Evolutionary conservation across 2,888 invertebrate species (phyloP).

Genomic region (Acrocyrtus sp.): DNA sequence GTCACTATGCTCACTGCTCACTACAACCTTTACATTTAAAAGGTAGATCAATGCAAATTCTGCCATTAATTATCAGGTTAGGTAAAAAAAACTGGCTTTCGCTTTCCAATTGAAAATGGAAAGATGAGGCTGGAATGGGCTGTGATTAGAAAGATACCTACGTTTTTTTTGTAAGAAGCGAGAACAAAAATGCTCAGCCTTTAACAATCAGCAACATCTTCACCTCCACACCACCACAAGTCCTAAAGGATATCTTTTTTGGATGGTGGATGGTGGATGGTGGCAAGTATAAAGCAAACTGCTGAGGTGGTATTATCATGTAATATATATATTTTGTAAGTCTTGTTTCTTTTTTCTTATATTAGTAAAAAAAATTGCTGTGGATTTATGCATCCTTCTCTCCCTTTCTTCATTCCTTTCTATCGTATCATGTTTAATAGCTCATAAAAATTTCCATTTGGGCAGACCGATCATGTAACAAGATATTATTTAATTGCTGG

Average conservation of each 20-base stretch:
- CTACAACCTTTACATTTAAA: conserved; percentile 52
- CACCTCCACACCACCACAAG: conserved; percentile 18
- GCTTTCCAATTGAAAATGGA: conserved; percentile 26
- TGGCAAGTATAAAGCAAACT: neutral
- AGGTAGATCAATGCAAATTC: conserved; percentile 52
- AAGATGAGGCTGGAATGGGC: conserved; percentile 24
- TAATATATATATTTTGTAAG: neutral
- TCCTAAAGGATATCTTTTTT: neutral
- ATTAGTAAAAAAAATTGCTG: conserved; percentile 14
- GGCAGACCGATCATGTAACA: conserved; percentile 49
- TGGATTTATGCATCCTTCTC: conserved; percentile 35
- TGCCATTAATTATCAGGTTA: conserved; percentile 49
- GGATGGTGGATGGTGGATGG: neutral
- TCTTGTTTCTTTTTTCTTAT: neutral
- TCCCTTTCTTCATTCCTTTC: conserved; percentile 23
- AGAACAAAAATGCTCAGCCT: conserved; percentile 47
- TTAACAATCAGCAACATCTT: conserved; percentile 34
- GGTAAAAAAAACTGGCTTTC: neutral
- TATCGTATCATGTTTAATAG: conserved; percentile 54
- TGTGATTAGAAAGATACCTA: conserved; percentile 49
- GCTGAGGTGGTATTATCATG: neutral
- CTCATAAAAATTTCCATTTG: conserved; percentile 55
- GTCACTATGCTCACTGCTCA: too few relatives aligned
- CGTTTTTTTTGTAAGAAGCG: too few relatives aligned
- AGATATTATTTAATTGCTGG: conserved; percentile 58